Evolutionary conservation across 2,797 vertebrate genomes (phyloP).

Genomic region (Borostomias antarcticus): DNA sequence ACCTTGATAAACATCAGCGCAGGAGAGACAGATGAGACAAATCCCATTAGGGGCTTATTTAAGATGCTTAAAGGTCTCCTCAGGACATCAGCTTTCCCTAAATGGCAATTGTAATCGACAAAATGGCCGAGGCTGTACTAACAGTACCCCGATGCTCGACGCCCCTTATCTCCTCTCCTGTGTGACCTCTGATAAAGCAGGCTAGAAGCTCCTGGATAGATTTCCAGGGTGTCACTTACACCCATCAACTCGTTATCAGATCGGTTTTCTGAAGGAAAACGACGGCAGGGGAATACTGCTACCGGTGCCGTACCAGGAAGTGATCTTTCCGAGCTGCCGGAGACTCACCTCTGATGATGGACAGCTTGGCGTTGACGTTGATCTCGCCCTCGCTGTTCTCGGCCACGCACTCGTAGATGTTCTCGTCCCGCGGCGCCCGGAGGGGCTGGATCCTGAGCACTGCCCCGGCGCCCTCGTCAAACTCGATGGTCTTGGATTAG

Average conservation of each 20-base stretch:
- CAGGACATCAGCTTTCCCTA: too few relatives aligned
- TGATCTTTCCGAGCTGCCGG: too few relatives aligned
- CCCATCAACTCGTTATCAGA: background rate
- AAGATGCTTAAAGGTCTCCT: too few relatives aligned
- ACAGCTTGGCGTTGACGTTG: constrained; percentile 92
- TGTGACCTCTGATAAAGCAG: background rate
- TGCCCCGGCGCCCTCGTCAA: constrained; percentile 93
- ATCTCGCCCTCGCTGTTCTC: constrained; percentile 90
- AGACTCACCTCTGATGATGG: constrained; percentile 92
- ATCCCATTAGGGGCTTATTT: too few relatives aligned
- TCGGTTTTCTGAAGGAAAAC: background rate
- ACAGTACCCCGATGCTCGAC: too few relatives aligned
- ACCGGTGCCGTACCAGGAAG: background rate
- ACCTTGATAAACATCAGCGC: constrained; percentile 32
- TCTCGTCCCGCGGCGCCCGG: constrained; percentile 92
- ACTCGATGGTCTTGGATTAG: constrained; percentile 88
- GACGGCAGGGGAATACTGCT: too few relatives aligned
- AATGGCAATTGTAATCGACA: background rate
- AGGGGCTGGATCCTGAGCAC: constrained; percentile 96
- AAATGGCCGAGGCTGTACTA: too few relatives aligned
- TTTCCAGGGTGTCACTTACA: background rate
- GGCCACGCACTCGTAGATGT: constrained; percentile 94
- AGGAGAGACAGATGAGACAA: background rate
- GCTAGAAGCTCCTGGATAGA: background rate
- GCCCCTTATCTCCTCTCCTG: background rate